phyloP scores from a whole-genome alignment of 2,797 vertebrate species.

The Hemibagrus guttatus region DNA sequence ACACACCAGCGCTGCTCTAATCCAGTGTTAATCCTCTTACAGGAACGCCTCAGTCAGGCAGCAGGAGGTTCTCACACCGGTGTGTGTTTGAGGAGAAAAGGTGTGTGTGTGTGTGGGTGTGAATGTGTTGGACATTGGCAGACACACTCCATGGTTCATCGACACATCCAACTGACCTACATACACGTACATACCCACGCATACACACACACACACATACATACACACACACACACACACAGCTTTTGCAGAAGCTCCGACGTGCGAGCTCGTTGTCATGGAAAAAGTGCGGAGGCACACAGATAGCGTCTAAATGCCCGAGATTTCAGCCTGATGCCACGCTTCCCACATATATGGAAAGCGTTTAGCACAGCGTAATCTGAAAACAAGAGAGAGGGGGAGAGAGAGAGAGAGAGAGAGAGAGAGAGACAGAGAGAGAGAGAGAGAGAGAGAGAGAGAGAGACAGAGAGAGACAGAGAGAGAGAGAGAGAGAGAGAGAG shows the following conservation, averaged over 20 bases:
- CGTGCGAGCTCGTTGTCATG: slow-evolving; percentile 54
- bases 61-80: not conserved
- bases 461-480: too few species aligned
- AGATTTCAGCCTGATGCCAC: slow-evolving; percentile 32
- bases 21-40: not conserved
- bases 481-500: too few species aligned
- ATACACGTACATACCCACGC: slow-evolving; percentile 56
- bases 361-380: slow-evolving; percentile 27
- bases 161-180: slow-evolving; percentile 72
- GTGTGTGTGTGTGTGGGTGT: not conserved
- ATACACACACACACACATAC: slow-evolving; percentile 42
- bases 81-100: not conserved
- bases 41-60: not conserved
- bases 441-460: too few species aligned
- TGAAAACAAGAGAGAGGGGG: not conserved
- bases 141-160: slow-evolving; percentile 65
- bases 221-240: slow-evolving; percentile 41
- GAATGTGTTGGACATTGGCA: not conserved
- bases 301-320: slow-evolving; percentile 30
- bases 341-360: slow-evolving; percentile 42
- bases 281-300: slow-evolving; percentile 43
- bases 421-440: too few species aligned
- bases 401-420: too few species aligned
- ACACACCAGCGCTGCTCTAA: not conserved
- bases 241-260: slow-evolving; percentile 37